Conservation (phyloP, 2,888 invertebrate species). For the Agrilus mali region DNA sequence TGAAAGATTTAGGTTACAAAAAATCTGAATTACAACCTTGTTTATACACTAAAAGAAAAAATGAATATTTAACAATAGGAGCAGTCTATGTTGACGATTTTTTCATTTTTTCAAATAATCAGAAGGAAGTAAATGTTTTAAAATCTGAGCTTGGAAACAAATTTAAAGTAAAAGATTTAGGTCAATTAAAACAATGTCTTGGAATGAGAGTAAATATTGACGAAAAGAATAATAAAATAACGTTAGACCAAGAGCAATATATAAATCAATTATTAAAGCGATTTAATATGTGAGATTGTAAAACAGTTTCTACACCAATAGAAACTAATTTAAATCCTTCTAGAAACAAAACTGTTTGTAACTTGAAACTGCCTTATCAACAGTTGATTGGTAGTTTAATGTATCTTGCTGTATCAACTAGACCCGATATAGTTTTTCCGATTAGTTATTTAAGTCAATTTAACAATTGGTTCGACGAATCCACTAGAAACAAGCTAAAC, state of each 20-base stretch:
- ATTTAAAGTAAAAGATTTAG: no score
- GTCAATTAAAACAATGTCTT: no score
- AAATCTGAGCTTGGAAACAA: slow-evolving; percentile 9
- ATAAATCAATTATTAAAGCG: background rate
- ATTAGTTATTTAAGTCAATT: no score
- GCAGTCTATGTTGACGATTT: slow-evolving; percentile 6
- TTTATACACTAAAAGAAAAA: slow-evolving; percentile 2
- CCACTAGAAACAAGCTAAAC: no score
- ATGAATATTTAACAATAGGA: background rate
- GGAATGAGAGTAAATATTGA: slow-evolving; percentile 13
- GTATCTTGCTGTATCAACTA: no score
- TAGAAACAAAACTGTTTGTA: no score
- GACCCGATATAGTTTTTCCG: no score
- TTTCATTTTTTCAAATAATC: slow-evolving; percentile 5
- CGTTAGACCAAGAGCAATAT: background rate
- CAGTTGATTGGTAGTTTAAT: no score
- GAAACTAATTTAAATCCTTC: slow-evolving; percentile 8
- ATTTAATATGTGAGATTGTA: background rate
- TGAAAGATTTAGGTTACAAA: slow-evolving; percentile 5
- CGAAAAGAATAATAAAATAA: slow-evolving; percentile 1
- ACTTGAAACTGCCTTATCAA: no score
- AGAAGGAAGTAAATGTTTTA: slow-evolving; percentile 1
- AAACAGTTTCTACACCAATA: slow-evolving; percentile 12
- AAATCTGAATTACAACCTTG: slow-evolving; percentile 6
- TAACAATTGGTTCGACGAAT: no score